These are phyloP conservation scores for Genyomyrus donnyi DNA, from an alignment of 2,113 vertebrate genomes.

Conservation along the genomic window DNA sequence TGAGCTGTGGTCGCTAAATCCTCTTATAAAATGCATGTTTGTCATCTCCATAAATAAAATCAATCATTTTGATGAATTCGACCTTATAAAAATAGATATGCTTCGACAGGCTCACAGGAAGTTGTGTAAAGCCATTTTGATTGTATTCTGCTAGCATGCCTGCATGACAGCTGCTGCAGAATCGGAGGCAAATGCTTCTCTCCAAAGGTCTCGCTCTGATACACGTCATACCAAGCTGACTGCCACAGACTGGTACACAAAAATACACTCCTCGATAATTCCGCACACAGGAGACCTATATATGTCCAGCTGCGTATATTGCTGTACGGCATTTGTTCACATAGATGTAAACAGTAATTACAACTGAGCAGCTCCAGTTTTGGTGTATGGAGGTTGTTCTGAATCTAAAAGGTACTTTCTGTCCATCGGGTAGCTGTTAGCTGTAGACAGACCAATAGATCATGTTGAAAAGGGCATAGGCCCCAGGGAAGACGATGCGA, in stretches of 20 bases:
- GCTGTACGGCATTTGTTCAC: not conserved
- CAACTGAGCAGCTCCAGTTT: not conserved
- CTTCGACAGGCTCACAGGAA: not conserved
- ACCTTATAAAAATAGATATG: not conserved
- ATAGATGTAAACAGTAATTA: not conserved
- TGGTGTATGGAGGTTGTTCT: not conserved
- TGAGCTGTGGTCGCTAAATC: not conserved
- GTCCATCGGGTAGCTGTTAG: slow-evolving; percentile 40
- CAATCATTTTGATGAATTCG: not conserved
- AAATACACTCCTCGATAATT: not conserved
- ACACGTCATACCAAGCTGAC: not conserved
- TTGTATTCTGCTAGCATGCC: not conserved
- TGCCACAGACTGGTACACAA: not conserved
- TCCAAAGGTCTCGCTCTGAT: not conserved
- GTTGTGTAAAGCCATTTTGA: not conserved
- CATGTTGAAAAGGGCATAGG: slow-evolving; percentile 84
- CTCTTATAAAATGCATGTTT: not conserved
- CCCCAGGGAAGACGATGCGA: slow-evolving; percentile 77
- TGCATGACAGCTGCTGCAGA: not conserved
- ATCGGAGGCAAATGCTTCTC: not conserved
- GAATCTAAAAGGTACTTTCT: not conserved
- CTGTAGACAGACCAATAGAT: slow-evolving; percentile 94
- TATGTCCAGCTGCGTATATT: not conserved
- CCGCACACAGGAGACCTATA: not conserved
- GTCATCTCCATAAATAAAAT: not conserved